These are phyloP conservation scores for Cyclophora punctaria DNA, from an alignment of 2,888 invertebrate species.

Conservation along the genomic window DNA sequence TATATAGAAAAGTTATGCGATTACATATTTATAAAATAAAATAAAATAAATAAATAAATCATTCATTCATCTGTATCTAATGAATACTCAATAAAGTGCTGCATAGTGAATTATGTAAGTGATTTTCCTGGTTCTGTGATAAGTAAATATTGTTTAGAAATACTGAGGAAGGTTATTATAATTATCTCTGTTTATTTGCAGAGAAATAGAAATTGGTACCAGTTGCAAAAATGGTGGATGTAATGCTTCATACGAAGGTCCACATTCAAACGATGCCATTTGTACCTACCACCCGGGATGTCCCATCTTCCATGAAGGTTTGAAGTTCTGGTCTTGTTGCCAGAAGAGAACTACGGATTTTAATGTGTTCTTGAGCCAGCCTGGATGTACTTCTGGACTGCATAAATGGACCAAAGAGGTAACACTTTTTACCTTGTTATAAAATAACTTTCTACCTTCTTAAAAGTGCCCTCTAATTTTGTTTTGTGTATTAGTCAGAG, in stretches of 20 bases:
- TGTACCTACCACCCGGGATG: constrained; percentile 91
- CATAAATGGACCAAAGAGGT: constrained; percentile 92
- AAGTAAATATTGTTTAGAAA: too few species aligned
- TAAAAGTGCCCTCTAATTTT: too few species aligned
- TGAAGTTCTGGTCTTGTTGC: constrained; percentile 99
- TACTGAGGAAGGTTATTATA: too few species aligned
- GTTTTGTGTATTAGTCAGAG: too few species aligned
- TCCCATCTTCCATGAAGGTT: constrained; percentile 96
- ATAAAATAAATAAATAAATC: too few species aligned
- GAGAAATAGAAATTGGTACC: constrained; percentile 80
- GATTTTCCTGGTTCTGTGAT: too few species aligned
- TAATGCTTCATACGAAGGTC: constrained; percentile 79
- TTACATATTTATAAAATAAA: too few species aligned
- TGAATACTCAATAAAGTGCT: too few species aligned
- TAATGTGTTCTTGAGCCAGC: constrained; percentile 91
- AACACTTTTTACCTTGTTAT: constrained; percentile 1
- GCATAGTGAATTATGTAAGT: too few species aligned
- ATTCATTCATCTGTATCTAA: too few species aligned
- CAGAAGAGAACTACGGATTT: constrained; percentile 95
- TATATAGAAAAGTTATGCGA: too few species aligned
- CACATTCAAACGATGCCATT: constrained; percentile 73
- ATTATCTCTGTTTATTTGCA: constrained; percentile 23
- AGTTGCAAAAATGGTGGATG: constrained; percentile 92
- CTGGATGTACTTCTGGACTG: constrained; percentile 88
- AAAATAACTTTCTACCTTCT: too few species aligned